These are phyloP conservation scores for Apomyelois bistriatella DNA, from an alignment of 2,888 invertebrate species.

Conservation along the genomic window DNA sequence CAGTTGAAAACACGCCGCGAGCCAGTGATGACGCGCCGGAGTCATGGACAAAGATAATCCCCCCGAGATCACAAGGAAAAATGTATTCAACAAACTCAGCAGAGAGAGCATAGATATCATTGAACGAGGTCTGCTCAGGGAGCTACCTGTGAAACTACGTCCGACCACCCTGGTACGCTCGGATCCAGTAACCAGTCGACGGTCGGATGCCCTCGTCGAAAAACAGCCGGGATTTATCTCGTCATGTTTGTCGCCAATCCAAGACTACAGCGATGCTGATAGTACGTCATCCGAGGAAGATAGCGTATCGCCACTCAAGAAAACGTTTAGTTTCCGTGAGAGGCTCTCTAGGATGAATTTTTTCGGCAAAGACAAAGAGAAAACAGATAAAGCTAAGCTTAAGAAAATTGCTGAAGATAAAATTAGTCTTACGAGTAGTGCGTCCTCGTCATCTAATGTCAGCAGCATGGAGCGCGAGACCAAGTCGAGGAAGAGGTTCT, in stretches of 20 bases:
- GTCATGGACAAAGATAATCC: conserved; percentile 59
- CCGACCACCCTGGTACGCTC: conserved; percentile 40
- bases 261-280: conserved; percentile 49
- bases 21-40: conserved; percentile 52
- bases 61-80: conserved; percentile 47
- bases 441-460: not conserved
- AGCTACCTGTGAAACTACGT: conserved; percentile 61
- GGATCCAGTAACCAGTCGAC: conserved; percentile 41
- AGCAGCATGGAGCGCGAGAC: conserved; percentile 15
- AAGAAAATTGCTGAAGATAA: conserved; percentile 51
- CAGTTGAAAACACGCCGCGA: conserved; percentile 56
- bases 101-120: conserved; percentile 60
- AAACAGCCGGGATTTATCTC: conserved; percentile 68
- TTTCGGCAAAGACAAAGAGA: conserved; percentile 56
- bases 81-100: conserved; percentile 63
- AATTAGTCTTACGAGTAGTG: conserved; percentile 19
- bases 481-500: conserved; percentile 61
- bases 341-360: conserved; percentile 59
- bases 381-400: conserved; percentile 44
- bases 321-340: conserved; percentile 69
- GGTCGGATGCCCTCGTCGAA: conserved; percentile 60
- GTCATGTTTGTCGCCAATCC: conserved; percentile 53
- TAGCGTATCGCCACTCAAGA: conserved; percentile 52
- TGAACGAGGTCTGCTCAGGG: conserved; percentile 65
- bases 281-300: conserved; percentile 45